Conservation (phyloP, 2,888 invertebrate species). For the Rhyacophila evoluta region DNA sequence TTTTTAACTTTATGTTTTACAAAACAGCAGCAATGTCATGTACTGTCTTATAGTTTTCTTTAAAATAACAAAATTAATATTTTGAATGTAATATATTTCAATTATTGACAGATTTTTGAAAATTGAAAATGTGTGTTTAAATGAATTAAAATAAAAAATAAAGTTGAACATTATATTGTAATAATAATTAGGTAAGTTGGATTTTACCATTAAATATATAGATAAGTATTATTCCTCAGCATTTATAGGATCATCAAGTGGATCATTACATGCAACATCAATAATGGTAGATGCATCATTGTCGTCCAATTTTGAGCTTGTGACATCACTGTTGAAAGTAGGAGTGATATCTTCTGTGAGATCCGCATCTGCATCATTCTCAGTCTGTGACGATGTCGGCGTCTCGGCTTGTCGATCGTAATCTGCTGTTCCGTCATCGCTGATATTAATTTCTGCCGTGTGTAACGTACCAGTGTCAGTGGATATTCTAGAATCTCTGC, state of each 20-base stretch:
- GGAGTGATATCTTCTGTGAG: constrained; percentile 51
- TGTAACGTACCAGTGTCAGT: constrained; percentile 52
- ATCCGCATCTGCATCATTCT: constrained; percentile 49
- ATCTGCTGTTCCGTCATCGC: constrained; percentile 45
- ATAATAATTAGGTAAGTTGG: too few relatives aligned
- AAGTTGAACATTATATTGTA: too few relatives aligned
- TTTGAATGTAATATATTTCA: too few relatives aligned
- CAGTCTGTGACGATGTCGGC: constrained; percentile 49
- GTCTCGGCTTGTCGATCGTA: constrained; percentile 48
- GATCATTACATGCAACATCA: constrained; percentile 44
- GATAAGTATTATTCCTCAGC: constrained; percentile 34
- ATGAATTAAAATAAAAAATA: too few relatives aligned
- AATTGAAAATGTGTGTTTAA: too few relatives aligned
- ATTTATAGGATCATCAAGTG: constrained; percentile 4
- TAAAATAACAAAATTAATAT: too few relatives aligned
- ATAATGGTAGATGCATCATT: constrained; percentile 53
- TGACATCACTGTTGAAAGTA: constrained; percentile 45
- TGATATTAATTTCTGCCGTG: constrained; percentile 52
- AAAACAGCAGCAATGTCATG: too few relatives aligned
- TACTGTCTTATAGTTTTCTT: too few relatives aligned
- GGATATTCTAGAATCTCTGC: constrained; percentile 51
- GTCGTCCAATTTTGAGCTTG: constrained; percentile 49
- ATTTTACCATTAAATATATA: too few relatives aligned
- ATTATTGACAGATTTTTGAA: too few relatives aligned
- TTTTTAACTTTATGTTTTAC: too few relatives aligned